Conservation (phyloP, 2,113 vertebrate genomes). For the Megaceryle maxima region DNA sequence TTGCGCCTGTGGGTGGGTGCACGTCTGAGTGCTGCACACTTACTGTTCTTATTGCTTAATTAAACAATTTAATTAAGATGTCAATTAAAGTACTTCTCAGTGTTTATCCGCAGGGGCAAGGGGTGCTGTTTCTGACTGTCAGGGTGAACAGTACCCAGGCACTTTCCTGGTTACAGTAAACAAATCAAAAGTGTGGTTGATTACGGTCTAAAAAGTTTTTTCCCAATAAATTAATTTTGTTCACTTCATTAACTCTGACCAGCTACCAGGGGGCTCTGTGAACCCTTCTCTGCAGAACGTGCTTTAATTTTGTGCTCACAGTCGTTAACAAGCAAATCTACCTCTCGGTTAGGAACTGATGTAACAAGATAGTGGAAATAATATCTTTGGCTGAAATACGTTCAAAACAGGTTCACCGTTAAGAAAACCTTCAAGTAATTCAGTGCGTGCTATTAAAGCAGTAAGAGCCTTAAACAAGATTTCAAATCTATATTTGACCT, state of each 20-base stretch:
- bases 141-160: background rate
- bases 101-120: background rate
- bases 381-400: background rate
- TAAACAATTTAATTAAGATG: background rate
- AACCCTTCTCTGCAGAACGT: background rate
- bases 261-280: background rate
- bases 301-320: background rate
- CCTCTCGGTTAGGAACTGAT: background rate
- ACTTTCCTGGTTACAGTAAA: background rate
- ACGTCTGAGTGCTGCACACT: background rate
- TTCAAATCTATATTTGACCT: constrained; percentile 46
- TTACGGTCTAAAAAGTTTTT: background rate
- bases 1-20: background rate
- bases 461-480: constrained; percentile 22
- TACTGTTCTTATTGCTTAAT: background rate
- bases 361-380: constrained; percentile 5
- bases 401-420: background rate
- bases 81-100: background rate
- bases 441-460: background rate
- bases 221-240: constrained; percentile 21
- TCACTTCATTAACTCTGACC: background rate
- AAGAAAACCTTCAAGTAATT: constrained; percentile 8
- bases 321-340: background rate
- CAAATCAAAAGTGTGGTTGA: background rate
- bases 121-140: background rate